These are phyloP conservation scores for Morone saxatilis DNA, from an alignment of 2,113 vertebrate genomes.

Conservation along the genomic window DNA sequence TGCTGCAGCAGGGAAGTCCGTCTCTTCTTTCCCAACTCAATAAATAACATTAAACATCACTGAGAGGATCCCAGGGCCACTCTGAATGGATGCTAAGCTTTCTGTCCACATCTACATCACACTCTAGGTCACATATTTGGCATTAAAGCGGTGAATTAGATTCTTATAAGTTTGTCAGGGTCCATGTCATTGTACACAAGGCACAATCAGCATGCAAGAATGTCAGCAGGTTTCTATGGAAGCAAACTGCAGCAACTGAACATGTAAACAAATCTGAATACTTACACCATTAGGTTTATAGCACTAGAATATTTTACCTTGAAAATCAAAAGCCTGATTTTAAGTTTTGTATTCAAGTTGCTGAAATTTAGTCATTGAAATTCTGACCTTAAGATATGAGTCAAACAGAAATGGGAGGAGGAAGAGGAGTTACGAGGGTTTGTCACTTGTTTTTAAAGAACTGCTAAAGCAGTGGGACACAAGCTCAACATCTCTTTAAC, in stretches of 20 bases:
- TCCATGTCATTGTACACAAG: constrained; percentile 10
- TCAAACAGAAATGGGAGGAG: no score
- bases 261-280: neutral
- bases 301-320: neutral
- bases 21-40: constrained; percentile 38
- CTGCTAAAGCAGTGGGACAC: no score
- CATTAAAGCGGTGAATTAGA: constrained; percentile 4
- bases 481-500: no score
- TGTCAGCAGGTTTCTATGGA: neutral
- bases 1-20: constrained; percentile 14
- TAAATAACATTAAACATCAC: constrained; percentile 69
- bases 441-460: no score
- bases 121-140: constrained; percentile 19
- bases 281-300: neutral
- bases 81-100: neutral
- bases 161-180: neutral
- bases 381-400: no score
- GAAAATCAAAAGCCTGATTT: neutral
- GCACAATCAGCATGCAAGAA: constrained; percentile 44
- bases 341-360: neutral
- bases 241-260: constrained; percentile 1
- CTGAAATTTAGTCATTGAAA: no score
- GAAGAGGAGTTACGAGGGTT: no score
- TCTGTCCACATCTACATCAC: neutral
- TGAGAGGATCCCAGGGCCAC: constrained; percentile 10